Evolutionary conservation across 2,113 vertebrate genomes (phyloP), one percentile per base, ranked within the genome.

Genomic region (Aspidoscelis tigris): DNA sequence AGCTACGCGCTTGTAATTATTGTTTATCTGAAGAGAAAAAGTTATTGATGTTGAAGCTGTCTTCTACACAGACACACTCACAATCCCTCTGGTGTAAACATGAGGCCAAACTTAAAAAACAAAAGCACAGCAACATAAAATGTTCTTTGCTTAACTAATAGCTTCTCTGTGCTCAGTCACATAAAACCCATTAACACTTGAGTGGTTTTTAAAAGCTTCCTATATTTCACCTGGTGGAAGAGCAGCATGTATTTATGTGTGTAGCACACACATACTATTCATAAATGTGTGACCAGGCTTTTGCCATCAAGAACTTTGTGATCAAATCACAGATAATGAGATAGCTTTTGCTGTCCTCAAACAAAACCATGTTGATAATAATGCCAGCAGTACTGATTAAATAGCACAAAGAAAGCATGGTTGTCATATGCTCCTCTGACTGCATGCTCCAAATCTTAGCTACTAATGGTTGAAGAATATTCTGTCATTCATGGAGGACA

Each of bases 261-360:
- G 33, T 3, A 39, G 5, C 11, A 53, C 24, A 4, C 0, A 58
- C 0, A 0, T 5, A 2, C 3, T 2, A 87, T 72, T 11, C 18
- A 33, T n/a, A 0, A 78, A 2, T 4, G 3, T 0, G 0, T 26
- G 44, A 7, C 33, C 3, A 0, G 50, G 33, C 4, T 65, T 55
- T 16, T 41, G 44, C 26, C 3, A 18, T 53, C 58, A 55, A 75
- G 18, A 84, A 55, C 53, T n/a, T 9, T 33, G 41, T 26, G 14
- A 12, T 20, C 0, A 0, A 33, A 76, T 43, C 83, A 64, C 0
- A 66, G 8, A 64, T 0, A 66, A 6, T 0, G 43, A 76, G 64
- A 65, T 3, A 81, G 58, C 9, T 2, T 41, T 0, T 33, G 2
- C 78, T 84, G 43, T 71, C 44, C 65, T 47, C 0, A 2, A 69